Evolutionary conservation across 2,113 vertebrate genomes (phyloP).

Genomic region (Lepus americanus): DNA sequence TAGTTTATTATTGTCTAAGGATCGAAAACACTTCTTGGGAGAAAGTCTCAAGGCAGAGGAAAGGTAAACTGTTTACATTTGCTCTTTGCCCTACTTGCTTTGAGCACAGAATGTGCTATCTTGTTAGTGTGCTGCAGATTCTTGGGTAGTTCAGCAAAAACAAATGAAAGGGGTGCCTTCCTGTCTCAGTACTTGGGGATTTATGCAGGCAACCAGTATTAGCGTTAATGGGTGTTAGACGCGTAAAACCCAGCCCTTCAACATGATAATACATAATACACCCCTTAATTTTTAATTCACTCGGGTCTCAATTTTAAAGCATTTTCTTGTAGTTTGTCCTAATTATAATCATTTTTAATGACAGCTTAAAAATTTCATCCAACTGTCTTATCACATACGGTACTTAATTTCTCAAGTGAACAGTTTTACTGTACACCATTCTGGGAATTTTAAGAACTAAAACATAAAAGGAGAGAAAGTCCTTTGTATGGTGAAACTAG

Average conservation of each 20-base stretch:
- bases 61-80: conserved; percentile 73
- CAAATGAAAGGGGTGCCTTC: conserved; percentile 63
- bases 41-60: conserved; percentile 23
- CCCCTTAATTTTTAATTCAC: conserved; percentile 91
- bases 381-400: conserved; percentile 88
- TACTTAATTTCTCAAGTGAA: conserved; percentile 91
- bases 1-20: conserved; percentile 42
- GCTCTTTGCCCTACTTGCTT: not conserved
- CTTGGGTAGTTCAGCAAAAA: conserved; percentile 42
- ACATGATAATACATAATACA: conserved; percentile 89
- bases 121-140: conserved; percentile 38
- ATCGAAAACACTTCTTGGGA: conserved; percentile 53
- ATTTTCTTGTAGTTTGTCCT: conserved; percentile 91
- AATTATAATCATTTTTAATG: conserved; percentile 92
- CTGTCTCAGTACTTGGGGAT: conserved; percentile 69
- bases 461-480: conserved; percentile 86
- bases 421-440: conserved; percentile 88
- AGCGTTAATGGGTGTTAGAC: conserved; percentile 84
- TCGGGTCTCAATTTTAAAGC: conserved; percentile 89
- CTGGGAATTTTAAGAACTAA: conserved; percentile 89
- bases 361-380: conserved; percentile 91
- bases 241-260: conserved; percentile 87
- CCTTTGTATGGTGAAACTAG: conserved; percentile 86
- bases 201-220: conserved; percentile 80
- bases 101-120: conserved; percentile 60